Evolutionary conservation across 2,113 vertebrate genomes (phyloP).

Genomic region (Colaptes auratus): DNA sequence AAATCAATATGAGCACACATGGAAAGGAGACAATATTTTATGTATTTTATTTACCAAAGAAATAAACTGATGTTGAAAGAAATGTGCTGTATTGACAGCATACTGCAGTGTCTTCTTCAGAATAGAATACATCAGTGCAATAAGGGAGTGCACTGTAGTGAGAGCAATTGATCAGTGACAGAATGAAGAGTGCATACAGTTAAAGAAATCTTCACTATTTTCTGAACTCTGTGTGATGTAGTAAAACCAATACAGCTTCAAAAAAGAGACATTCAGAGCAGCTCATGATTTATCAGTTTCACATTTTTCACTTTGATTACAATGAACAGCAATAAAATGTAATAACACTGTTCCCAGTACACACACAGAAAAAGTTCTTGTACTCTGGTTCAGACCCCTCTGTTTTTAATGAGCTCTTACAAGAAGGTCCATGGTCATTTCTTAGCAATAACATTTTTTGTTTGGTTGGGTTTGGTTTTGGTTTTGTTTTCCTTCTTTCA

Average conservation of each 20-base stretch:
- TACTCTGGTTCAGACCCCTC: background rate
- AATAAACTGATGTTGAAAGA: background rate
- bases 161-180: background rate
- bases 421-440: background rate
- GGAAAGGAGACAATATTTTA: background rate
- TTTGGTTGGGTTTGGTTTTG: background rate
- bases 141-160: background rate
- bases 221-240: background rate
- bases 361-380: background rate
- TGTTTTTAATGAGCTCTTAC: background rate
- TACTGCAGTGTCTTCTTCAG: background rate
- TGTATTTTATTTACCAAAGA: constrained; percentile 21
- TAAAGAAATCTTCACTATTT: background rate
- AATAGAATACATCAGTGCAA: background rate
- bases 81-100: background rate
- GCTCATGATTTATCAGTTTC: background rate
- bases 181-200: background rate
- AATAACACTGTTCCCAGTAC: background rate
- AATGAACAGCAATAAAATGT: background rate
- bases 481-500: too few relatives aligned
- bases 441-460: background rate
- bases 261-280: background rate
- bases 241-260: background rate
- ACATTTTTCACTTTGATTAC: background rate
- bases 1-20: background rate